A percentile compares a stretch with the other conserved stretches of the same genome.
Conservation (phyloP, 2,113 vertebrate genomes). For the Centropus unirufus region DNA sequence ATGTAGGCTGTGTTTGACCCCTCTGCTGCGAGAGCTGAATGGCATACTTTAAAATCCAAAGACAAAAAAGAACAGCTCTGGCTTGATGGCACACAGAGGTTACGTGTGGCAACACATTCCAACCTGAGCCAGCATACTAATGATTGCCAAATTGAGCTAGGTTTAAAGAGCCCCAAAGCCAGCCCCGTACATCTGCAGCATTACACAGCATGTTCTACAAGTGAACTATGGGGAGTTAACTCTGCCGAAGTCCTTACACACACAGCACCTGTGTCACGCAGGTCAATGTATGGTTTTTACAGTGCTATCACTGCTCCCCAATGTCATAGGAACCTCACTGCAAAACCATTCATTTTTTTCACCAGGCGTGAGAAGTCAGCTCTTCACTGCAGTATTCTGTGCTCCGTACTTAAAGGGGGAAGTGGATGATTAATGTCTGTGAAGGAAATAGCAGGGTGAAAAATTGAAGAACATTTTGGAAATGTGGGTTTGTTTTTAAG, state of each 20-base stretch:
- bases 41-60: neutral
- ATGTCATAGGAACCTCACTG: neutral
- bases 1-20: neutral
- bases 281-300: neutral
- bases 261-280: neutral
- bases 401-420: neutral
- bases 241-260: neutral
- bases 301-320: neutral
- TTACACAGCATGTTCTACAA: neutral
- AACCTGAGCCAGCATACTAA: neutral
- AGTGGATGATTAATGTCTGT: conserved; percentile 7
- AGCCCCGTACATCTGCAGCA: neutral
- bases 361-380: neutral
- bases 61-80: neutral
- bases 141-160: neutral
- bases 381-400: neutral
- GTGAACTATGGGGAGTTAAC: neutral
- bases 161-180: neutral
- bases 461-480: conserved; percentile 12
- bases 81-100: neutral
- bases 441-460: conserved; percentile 18
- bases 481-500: neutral
- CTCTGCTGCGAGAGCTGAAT: neutral
- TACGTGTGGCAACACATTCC: neutral
- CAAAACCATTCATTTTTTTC: neutral